Conservation (phyloP, 2,888 invertebrate species). For the Melikaiella ostensackeni region DNA sequence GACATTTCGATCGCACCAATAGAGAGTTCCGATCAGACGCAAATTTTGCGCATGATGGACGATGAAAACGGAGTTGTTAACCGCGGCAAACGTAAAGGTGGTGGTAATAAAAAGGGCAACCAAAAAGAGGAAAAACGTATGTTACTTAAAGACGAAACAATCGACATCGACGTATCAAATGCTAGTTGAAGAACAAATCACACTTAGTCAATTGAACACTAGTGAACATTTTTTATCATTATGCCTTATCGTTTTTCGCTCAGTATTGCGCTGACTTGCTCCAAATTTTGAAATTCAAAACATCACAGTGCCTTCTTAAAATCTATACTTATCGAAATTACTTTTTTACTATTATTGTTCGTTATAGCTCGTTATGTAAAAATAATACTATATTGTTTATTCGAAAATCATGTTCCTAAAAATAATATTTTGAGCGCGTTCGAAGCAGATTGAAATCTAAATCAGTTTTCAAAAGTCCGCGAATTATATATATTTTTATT, state of each 20-base stretch:
- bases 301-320: slow-evolving; percentile 20
- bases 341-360: slow-evolving; percentile 23
- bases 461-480: background rate
- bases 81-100: slow-evolving; percentile 79
- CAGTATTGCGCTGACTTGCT: background rate
- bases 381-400: background rate
- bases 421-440: background rate
- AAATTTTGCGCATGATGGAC: slow-evolving; percentile 97
- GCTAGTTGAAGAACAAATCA: slow-evolving; percentile 67
- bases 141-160: slow-evolving; percentile 75
- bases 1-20: slow-evolving; percentile 98
- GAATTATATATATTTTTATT: background rate
- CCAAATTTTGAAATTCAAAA: background rate
- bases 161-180: slow-evolving; percentile 74
- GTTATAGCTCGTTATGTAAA: slow-evolving; percentile 1
- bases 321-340: slow-evolving; percentile 25
- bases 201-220: slow-evolving; percentile 1
- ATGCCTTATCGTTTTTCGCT: slow-evolving; percentile 12
- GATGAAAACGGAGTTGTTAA: slow-evolving; percentile 92
- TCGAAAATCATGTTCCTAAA: background rate
- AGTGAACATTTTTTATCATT: slow-evolving; percentile 6
- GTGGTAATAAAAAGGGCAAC: slow-evolving; percentile 73
- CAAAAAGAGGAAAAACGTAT: slow-evolving; percentile 77
- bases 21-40: slow-evolving; percentile 94
- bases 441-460: background rate